Evolutionary conservation across 2,888 invertebrate genomes (phyloP).

Genomic region (Rhogogaster chlorosoma): DNA sequence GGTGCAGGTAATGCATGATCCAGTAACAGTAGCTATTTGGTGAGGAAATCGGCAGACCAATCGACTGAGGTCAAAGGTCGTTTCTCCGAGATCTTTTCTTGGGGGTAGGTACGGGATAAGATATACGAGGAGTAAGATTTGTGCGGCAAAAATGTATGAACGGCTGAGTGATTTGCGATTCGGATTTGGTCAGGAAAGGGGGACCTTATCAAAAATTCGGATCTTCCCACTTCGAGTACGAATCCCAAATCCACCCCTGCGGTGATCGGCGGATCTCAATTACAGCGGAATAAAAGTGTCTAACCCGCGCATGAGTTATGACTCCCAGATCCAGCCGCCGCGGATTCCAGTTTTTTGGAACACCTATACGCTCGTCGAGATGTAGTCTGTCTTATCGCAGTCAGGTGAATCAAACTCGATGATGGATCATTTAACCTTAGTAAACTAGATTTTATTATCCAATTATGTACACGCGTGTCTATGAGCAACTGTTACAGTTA

Average conservation of each 20-base stretch:
- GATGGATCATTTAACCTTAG: background rate
- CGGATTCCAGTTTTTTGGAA: slow-evolving; percentile 6
- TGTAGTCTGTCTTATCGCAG: background rate
- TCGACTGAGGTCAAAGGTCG: background rate
- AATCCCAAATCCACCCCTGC: slow-evolving; percentile 37
- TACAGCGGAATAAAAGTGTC: slow-evolving; percentile 48
- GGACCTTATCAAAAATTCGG: slow-evolving; percentile 45
- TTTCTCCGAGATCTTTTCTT: background rate
- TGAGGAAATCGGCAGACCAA: background rate
- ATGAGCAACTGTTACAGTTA: background rate
- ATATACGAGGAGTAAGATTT: slow-evolving; percentile 20
- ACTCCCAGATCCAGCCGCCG: background rate
- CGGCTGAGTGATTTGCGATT: slow-evolving; percentile 48
- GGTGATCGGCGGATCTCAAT: slow-evolving; percentile 48
- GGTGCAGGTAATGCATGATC: background rate
- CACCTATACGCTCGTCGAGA: background rate
- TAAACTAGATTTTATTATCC: background rate
- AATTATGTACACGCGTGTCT: background rate
- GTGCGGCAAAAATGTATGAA: background rate
- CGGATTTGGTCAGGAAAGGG: slow-evolving; percentile 33
- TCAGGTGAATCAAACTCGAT: background rate
- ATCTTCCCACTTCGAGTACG: slow-evolving; percentile 39
- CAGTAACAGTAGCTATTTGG: background rate
- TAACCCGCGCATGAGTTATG: slow-evolving; percentile 42
- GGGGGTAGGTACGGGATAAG: background rate